Conservation (phyloP, 2,113 vertebrate species). For the Alces alces region DNA sequence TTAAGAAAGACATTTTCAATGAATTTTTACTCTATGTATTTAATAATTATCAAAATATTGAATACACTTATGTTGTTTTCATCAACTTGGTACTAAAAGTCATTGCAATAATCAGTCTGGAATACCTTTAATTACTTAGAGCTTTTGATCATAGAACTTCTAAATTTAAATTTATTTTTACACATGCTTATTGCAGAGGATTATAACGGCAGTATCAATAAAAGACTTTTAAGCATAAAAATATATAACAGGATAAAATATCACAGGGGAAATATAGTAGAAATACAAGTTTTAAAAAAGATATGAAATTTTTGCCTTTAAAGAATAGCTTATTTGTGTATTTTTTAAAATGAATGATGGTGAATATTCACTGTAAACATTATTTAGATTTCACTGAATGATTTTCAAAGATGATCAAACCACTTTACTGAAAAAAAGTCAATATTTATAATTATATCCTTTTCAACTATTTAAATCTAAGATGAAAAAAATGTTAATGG, state of each 20-base stretch:
- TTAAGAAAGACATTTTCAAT: neutral
- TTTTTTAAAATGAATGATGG: neutral
- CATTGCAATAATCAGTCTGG: neutral
- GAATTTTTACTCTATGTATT: neutral
- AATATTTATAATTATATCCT: neutral
- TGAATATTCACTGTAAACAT: neutral
- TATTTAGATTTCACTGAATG: slow-evolving; percentile 12
- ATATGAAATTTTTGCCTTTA: neutral
- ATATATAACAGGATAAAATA: neutral
- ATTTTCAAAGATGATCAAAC: neutral
- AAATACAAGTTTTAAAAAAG: neutral
- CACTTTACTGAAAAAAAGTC: neutral
- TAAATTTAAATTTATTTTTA: neutral
- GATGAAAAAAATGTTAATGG: neutral
- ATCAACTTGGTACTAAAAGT: slow-evolving; percentile 8
- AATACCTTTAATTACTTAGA: slow-evolving; percentile 16
- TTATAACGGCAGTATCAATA: neutral
- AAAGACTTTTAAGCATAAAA: neutral
- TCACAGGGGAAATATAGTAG: neutral
- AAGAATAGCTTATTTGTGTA: neutral
- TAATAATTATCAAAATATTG: slow-evolving; percentile 16
- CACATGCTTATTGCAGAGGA: slow-evolving; percentile 2
- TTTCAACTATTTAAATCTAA: neutral
- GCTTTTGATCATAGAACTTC: neutral
- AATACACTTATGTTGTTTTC: neutral